Evolutionary conservation across 2,797 vertebrate species (phyloP).

Genomic region (Siniperca obscura): DNA sequence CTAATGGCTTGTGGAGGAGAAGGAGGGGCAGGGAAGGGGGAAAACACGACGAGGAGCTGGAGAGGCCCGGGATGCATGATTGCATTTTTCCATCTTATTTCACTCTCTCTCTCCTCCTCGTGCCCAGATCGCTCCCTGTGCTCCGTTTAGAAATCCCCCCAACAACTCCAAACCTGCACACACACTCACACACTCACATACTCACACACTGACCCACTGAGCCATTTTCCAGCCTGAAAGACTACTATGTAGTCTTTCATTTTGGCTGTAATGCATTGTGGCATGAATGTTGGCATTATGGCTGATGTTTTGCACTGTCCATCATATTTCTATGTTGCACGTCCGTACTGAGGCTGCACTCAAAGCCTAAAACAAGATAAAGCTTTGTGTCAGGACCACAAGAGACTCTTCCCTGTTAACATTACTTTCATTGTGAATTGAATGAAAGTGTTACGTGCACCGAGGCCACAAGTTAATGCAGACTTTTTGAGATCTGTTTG

Average conservation of each 20-base stretch:
- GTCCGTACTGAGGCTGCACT: constrained; percentile 6
- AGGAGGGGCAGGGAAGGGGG: constrained; percentile 2
- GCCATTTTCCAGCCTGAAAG: constrained; percentile 59
- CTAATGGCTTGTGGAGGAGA: constrained; percentile 73
- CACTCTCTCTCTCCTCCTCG: constrained; percentile 57
- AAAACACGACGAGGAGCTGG: constrained; percentile 50
- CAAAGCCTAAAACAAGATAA: constrained; percentile 36
- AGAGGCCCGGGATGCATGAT: constrained; percentile 74
- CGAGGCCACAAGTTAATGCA: constrained; percentile 6
- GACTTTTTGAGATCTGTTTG: constrained; percentile 36
- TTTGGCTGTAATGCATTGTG: not conserved
- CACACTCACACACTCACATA: constrained; percentile 18
- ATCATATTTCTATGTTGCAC: constrained; percentile 11
- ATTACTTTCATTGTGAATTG: constrained; percentile 24
- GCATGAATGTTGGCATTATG: constrained; percentile 41
- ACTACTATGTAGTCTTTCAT: constrained; percentile 25
- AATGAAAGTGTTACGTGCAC: constrained; percentile 23
- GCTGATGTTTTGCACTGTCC: constrained; percentile 34
- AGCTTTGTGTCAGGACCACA: constrained; percentile 35
- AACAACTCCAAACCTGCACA: constrained; percentile 36
- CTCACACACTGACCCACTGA: constrained; percentile 62
- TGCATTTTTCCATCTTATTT: constrained; percentile 83
- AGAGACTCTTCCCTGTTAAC: constrained; percentile 11
- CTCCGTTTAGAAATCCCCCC: constrained; percentile 53
- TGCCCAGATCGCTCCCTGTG: constrained; percentile 61